phyloP scores from a whole-genome alignment of 2,888 invertebrate genomes.

The Subacronicta megacephala region DNA sequence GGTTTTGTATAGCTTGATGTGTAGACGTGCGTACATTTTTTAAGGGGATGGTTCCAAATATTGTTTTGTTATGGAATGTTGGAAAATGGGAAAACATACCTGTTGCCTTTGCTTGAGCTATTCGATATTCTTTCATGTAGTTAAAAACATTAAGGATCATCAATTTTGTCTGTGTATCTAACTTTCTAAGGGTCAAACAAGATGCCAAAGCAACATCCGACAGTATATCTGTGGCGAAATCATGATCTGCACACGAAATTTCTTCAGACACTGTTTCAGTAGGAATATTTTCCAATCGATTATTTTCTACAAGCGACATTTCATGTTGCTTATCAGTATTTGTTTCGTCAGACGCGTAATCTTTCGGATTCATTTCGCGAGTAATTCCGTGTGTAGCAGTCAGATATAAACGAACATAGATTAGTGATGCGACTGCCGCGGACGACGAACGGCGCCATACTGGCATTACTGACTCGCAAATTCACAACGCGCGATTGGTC shows the following conservation, averaged over 20 bases:
- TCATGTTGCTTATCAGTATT: not conserved
- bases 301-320: not conserved
- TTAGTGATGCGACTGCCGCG: not conserved
- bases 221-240: not conserved
- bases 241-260: conserved; percentile 3
- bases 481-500: not conserved
- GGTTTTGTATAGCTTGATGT: too few relatives aligned
- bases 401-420: not conserved
- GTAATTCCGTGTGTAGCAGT: conserved; percentile 14
- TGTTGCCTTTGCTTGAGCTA: conserved; percentile 12
- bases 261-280: not conserved
- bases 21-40: too few relatives aligned
- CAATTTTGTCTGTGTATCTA: conserved; percentile 17
- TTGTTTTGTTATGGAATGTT: too few relatives aligned
- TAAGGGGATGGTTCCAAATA: too few relatives aligned
- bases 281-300: not conserved
- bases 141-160: conserved; percentile 25
- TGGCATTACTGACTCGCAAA: conserved; percentile 15
- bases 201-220: not conserved
- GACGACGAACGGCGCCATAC: conserved; percentile 9
- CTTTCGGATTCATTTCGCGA: conserved; percentile 7
- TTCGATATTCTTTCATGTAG: conserved; percentile 11
- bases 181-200: not conserved
- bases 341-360: too few relatives aligned
- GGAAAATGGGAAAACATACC: conserved; percentile 6